Percentiles rank a stretch among this genome's conserved stretches.
Evolutionary conservation across 2,113 vertebrate genomes (phyloP).

Genomic region (Sturnira hondurensis): DNA sequence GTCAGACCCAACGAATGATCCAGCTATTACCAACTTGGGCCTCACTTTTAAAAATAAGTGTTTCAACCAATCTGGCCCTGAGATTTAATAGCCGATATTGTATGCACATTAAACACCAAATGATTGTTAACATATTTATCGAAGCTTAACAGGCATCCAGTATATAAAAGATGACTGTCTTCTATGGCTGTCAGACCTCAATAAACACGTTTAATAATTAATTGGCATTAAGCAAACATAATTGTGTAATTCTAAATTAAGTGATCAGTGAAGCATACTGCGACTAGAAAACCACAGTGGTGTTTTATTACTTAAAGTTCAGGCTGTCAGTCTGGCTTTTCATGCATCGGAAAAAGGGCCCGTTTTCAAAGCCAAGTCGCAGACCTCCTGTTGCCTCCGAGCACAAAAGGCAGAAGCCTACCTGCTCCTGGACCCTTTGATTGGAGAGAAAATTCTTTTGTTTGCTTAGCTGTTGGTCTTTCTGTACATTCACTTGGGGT

Average conservation of each 20-base stretch:
- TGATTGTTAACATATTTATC: slow-evolving; percentile 67
- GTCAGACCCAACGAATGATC: slow-evolving; percentile 5
- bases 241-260: slow-evolving; percentile 62
- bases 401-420: neutral
- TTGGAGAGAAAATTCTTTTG: neutral
- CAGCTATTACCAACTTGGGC: neutral
- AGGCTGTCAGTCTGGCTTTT: slow-evolving; percentile 33
- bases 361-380: accelerated
- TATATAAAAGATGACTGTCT: slow-evolving; percentile 60
- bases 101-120: slow-evolving; percentile 65
- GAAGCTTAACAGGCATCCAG: slow-evolving; percentile 53
- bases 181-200: slow-evolving; percentile 60
- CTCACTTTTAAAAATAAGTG: slow-evolving; percentile 46
- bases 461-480: neutral
- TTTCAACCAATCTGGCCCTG: slow-evolving; percentile 10
- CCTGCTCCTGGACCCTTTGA: neutral
- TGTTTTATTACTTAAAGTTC: slow-evolving; percentile 61
- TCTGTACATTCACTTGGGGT: neutral
- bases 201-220: slow-evolving; percentile 71
- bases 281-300: neutral
- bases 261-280: neutral
- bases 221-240: slow-evolving; percentile 68
- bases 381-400: neutral
- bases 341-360: neutral
- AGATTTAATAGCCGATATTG: slow-evolving; percentile 30